These are phyloP conservation scores for Boulengeromyrus knoepffleri DNA, from an alignment of 2,113 vertebrate genomes.

Conservation along the genomic window DNA sequence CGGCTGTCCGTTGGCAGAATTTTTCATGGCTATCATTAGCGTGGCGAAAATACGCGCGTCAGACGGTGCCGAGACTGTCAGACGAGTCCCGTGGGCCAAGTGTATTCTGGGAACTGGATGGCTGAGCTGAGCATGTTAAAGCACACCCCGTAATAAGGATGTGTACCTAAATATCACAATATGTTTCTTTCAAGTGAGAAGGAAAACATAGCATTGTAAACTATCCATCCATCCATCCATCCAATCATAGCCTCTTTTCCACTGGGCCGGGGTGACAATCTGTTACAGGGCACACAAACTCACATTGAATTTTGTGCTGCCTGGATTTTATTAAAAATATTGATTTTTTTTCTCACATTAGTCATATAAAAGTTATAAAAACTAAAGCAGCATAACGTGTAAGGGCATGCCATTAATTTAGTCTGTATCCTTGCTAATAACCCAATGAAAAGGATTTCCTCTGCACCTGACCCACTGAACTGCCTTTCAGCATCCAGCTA, in stretches of 20 bases:
- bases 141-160: not conserved
- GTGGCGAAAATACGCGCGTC: not conserved
- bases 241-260: not conserved
- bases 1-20: not conserved
- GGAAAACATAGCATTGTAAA: not conserved
- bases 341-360: not conserved
- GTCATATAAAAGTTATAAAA: not conserved
- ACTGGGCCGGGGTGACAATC: not conserved
- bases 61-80: not conserved
- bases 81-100: not conserved
- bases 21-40: not conserved
- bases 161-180: not conserved
- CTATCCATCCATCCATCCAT: not conserved
- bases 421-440: not conserved
- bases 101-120: not conserved
- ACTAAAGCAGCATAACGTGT: not conserved
- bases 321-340: not conserved
- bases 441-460: not conserved
- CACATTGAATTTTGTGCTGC: not conserved
- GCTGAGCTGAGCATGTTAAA: not conserved
- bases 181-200: not conserved
- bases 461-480: not conserved
- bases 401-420: not conserved
- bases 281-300: not conserved
- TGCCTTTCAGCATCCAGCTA: not conserved